Evolutionary conservation across 2,113 vertebrate species (phyloP), one percentile per base, ranked within the genome.

Genomic region (Paralichthys olivaceus): DNA sequence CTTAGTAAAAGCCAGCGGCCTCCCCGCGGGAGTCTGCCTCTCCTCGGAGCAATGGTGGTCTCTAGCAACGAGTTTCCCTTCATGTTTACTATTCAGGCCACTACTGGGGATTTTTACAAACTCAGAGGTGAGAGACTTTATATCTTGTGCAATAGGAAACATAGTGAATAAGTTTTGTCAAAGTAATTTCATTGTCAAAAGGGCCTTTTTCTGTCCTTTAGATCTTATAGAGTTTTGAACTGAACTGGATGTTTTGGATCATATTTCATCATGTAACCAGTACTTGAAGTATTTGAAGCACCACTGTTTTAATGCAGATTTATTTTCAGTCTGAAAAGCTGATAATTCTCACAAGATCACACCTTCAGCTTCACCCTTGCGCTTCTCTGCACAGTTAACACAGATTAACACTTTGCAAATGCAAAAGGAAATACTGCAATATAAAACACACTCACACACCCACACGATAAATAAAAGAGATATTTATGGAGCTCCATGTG

Each of bases 1-100:
- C 94, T 94, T 63, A 95, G 93, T 85, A 96, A 94, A 88, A 93
- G 84, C 69, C 96, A 96, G 93, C 96, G 95, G 9, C 65, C 74
- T 81, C 96, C 96, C 1, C 90, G 96, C 75, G 96, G 97, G 66
- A 88, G 91, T 49, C 90, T 98, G 84, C 95, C 96, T 69, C 92
- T 98, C 26, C 91, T 95, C 0, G 97, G 97, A 32, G 96, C 96
- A 69, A 92, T 95, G 2, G 95, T 98, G 84, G 94, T 94, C 0
- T 94, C 94, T 77, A 94, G 95, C 0, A 95, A 96, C 13, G 96
- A 97, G 85, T 95, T 93, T 0, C 96, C 96, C 3, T 95, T 95
- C 91, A 97, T 97, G 97, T 85, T 98, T 83, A 94, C 96, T 1
- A 91, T 97, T 63, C 96, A 95, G 74, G 95, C 96, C 43, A 92